phyloP scores from a whole-genome alignment of 2,797 vertebrate genomes.

The Halcyon chelicuti region DNA sequence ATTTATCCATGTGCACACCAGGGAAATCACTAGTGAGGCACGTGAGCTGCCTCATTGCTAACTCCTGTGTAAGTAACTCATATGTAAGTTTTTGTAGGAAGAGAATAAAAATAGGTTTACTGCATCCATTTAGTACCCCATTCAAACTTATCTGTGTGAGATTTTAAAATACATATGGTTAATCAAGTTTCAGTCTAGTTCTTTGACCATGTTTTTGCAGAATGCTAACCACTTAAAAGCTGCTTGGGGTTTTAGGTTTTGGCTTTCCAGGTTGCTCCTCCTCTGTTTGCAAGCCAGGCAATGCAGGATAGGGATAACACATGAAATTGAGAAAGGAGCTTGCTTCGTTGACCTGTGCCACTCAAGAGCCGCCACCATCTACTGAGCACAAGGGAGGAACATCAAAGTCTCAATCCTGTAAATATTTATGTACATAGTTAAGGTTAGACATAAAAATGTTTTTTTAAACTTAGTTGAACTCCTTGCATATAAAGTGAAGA shows the following conservation, averaged over 20 bases:
- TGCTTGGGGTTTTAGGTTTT: constrained; percentile 14
- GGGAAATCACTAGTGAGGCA: background rate
- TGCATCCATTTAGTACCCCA: background rate
- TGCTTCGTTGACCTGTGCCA: rapidly evolving
- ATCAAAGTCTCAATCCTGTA: background rate
- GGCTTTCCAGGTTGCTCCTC: background rate
- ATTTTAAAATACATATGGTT: background rate
- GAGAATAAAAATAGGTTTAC: background rate
- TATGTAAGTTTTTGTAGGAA: background rate
- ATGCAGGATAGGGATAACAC: background rate
- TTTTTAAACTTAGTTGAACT: background rate
- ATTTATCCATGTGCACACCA: background rate
- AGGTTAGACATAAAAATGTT: background rate
- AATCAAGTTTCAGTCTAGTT: background rate
- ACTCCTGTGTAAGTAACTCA: background rate
- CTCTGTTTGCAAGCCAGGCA: background rate
- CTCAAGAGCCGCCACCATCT: background rate
- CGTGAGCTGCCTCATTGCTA: background rate
- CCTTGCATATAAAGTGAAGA: background rate
- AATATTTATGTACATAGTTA: constrained; percentile 19
- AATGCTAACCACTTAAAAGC: background rate
- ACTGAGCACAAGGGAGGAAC: background rate
- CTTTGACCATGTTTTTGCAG: background rate
- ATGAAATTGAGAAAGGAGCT: background rate
- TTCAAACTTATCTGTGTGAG: background rate